These are phyloP conservation scores for Pseudopleuronectes americanus DNA, from an alignment of 2,797 vertebrate genomes.

Conservation along the genomic window DNA sequence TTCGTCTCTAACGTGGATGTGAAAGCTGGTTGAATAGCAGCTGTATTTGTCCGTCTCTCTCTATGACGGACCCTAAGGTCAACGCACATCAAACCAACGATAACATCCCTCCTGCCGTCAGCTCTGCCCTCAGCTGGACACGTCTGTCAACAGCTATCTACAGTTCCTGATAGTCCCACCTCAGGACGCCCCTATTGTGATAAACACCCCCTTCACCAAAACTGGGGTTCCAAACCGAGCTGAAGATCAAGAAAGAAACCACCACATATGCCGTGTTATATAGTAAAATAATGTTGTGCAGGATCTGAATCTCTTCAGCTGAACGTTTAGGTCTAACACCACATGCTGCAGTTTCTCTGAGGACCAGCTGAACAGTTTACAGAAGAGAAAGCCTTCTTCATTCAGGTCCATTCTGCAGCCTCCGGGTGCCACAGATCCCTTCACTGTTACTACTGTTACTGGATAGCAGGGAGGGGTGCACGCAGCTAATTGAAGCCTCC, in stretches of 20 bases:
- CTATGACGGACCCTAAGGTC: constrained; percentile 24
- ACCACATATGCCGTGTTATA: neutral
- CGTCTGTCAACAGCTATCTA: constrained; percentile 21
- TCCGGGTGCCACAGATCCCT: neutral
- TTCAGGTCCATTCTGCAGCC: constrained; percentile 1
- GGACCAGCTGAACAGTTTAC: neutral
- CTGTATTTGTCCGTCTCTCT: constrained; percentile 39
- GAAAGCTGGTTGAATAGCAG: constrained; percentile 41
- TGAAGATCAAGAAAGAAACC: neutral
- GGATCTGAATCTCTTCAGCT: too few species aligned
- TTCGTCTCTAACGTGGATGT: neutral
- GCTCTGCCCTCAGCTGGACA: constrained; percentile 46
- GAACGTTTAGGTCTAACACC: too few species aligned
- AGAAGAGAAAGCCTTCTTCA: neutral
- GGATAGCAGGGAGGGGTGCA: constrained; percentile 5
- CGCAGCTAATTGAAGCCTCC: constrained; percentile 34
- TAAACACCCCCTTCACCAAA: neutral
- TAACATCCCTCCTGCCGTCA: constrained; percentile 41
- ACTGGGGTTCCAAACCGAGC: neutral
- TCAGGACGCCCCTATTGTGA: constrained; percentile 10
- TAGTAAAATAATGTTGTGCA: too few species aligned
- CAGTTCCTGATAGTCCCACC: constrained; percentile 4
- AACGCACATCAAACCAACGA: constrained; percentile 42
- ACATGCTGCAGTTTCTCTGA: neutral
- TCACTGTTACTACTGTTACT: constrained; percentile 5